Evolutionary conservation across 2,888 invertebrate genomes (phyloP).

Genomic region (Drosophila lutescens): DNA sequence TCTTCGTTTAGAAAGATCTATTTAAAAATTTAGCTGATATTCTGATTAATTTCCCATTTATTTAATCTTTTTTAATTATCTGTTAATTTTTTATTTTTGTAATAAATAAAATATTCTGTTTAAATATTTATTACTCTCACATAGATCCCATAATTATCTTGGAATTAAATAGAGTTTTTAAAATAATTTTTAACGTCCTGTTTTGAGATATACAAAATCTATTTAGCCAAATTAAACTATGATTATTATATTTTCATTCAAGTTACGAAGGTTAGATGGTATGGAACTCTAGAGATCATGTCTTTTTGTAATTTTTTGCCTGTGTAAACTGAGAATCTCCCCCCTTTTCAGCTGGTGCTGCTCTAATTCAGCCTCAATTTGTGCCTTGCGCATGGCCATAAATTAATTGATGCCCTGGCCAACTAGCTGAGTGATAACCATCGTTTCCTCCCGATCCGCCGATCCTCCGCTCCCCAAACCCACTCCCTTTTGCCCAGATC

Average conservation of each 20-base stretch:
- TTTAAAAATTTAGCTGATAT: no score
- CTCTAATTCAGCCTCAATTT: slow-evolving; percentile 82
- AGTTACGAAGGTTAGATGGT: not conserved
- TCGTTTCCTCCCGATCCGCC: slow-evolving; percentile 27
- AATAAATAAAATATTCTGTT: no score
- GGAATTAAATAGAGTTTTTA: not conserved
- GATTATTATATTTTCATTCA: no score
- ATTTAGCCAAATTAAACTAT: no score
- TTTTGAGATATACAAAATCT: not conserved
- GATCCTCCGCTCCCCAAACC: not conserved
- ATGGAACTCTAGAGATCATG: no score
- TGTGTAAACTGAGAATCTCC: not conserved
- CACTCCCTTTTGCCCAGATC: slow-evolving; percentile 17
- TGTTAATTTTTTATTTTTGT: no score
- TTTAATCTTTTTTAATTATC: no score
- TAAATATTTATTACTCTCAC: no score
- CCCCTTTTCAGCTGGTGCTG: slow-evolving; percentile 18
- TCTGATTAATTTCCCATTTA: no score
- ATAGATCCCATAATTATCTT: not conserved
- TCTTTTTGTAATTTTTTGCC: not conserved
- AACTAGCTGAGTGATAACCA: slow-evolving; percentile 58
- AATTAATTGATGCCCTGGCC: slow-evolving; percentile 74
- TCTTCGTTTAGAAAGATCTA: no score
- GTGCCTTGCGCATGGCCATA: slow-evolving; percentile 83
- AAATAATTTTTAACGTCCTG: not conserved